Base-by-base conservation (phyloP, 2,113 vertebrate genomes). In the Hippopotamus amphibius region DNA sequence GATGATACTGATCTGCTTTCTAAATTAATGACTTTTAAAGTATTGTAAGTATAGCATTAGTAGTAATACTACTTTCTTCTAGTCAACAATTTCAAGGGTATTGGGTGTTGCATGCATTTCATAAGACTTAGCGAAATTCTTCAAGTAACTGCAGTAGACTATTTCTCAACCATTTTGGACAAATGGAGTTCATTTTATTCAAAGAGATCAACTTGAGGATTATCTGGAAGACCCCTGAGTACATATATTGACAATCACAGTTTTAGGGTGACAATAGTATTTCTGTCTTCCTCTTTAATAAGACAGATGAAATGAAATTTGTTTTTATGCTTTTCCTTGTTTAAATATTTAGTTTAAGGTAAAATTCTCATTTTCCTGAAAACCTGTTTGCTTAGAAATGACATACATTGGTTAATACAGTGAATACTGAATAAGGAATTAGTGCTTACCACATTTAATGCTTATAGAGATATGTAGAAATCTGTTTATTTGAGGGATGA, bases 131-230 rank as follows among this genome's bases (percentile, higher is more conserved):
- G 59, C 33, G 66, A 17, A 90, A 85, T 48, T 96, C 76, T 95
- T 88, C 22, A 88, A 53, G 50, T 61, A 92, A 93, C 41, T 41
- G 28, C 6, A 57, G 13, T 4, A 74, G 65, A 93, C 66, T 86
- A 4, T 84, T 57, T 82, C n/a, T 96, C 37, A 90, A 69, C 8
- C 59, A 93, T 93, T 97, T 93, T 93, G 66, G 82, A 94, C 48
- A 96, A 90, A 95, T 90, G 61, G 59, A 77, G 12, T 63, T 91
- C 33, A 55, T 85, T 93, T 94, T 76, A 63, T 43, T 88, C 43
- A 88, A 68, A 90, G 72, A 71, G 68, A 94, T 88, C 33, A 96
- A 80, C 11, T 61, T 93, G 30, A 93, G 17, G 24, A 89, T 93
- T 90, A 92, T 59, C 21, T 83, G 37, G 82, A 88, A 95, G 83